A percentile compares a stretch with the other conserved stretches of the same genome.
These are phyloP conservation scores for Solea solea DNA, from an alignment of 2,113 vertebrate species.

Conservation along the genomic window DNA sequence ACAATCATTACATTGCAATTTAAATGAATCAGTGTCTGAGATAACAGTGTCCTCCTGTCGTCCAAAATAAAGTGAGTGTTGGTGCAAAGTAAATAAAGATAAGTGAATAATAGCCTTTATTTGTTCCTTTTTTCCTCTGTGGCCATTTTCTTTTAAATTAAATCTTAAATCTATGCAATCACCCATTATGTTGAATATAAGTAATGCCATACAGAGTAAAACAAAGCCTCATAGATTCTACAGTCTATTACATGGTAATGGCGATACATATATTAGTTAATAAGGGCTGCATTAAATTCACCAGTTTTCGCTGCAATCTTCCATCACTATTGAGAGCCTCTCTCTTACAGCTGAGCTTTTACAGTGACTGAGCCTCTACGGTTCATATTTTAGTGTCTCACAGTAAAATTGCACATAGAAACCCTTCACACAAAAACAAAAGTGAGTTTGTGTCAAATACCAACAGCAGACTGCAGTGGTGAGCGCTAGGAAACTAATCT, in stretches of 20 bases:
- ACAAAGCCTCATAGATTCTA: slow-evolving; percentile 24
- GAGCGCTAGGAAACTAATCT: slow-evolving; percentile 51
- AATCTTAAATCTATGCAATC: not conserved
- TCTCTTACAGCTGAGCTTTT: slow-evolving; percentile 2
- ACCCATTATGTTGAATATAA: not conserved
- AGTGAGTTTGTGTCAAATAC: not conserved
- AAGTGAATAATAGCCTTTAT: not conserved
- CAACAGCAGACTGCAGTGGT: not conserved
- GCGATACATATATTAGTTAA: not conserved
- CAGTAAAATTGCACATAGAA: slow-evolving; percentile 57
- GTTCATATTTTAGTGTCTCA: slow-evolving; percentile 33
- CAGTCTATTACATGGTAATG: not conserved
- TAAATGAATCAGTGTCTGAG: not conserved
- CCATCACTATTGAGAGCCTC: not conserved
- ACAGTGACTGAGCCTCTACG: not conserved
- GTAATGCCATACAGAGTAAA: slow-evolving; percentile 6
- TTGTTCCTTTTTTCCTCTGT: not conserved
- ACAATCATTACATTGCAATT: slow-evolving; percentile 25
- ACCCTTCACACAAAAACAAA: slow-evolving; percentile 36
- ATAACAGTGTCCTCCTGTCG: not conserved
- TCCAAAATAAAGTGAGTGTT: not conserved
- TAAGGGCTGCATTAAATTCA: slow-evolving; percentile 13
- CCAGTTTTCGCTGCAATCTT: not conserved
- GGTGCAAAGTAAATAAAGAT: not conserved
- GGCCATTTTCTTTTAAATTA: not conserved